A percentile compares a stretch with the other conserved stretches of the same genome.
These are phyloP conservation scores for Chionodraco myersi DNA, from an alignment of 2,113 vertebrate genomes.

Conservation along the genomic window DNA sequence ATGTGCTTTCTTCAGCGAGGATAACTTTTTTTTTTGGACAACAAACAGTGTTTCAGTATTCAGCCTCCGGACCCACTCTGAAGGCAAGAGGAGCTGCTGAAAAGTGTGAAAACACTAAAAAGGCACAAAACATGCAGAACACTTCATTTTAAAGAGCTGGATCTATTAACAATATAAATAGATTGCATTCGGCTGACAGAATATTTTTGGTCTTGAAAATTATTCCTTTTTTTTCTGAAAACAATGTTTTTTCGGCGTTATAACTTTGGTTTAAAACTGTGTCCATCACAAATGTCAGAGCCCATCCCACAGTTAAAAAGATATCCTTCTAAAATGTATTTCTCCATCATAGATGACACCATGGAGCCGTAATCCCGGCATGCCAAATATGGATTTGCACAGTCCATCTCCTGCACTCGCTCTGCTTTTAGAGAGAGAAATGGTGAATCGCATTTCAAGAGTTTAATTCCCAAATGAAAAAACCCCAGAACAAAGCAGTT, in stretches of 20 bases:
- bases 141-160: not conserved
- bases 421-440: constrained; percentile 32
- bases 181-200: not conserved
- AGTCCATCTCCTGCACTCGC: not conserved
- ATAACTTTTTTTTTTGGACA: constrained; percentile 26
- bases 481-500: constrained; percentile 1
- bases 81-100: not conserved
- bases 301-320: not conserved
- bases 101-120: not conserved
- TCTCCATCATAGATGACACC: constrained; percentile 29
- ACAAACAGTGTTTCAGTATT: constrained; percentile 4
- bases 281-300: not conserved
- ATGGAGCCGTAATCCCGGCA: constrained; percentile 20
- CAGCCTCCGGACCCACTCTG: constrained; percentile 11
- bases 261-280: not conserved
- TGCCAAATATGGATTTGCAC: constrained; percentile 31
- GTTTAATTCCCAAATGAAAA: constrained; percentile 24
- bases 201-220: not conserved
- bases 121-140: not conserved
- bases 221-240: not conserved
- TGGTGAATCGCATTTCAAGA: constrained; percentile 40
- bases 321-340: constrained; percentile 30
- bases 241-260: not conserved
- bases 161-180: constrained; percentile 1
- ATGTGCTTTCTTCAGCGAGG: not conserved